Base-by-base conservation (phyloP, 2,113 vertebrate genomes). In the Cyprinodon variegatus region DNA sequence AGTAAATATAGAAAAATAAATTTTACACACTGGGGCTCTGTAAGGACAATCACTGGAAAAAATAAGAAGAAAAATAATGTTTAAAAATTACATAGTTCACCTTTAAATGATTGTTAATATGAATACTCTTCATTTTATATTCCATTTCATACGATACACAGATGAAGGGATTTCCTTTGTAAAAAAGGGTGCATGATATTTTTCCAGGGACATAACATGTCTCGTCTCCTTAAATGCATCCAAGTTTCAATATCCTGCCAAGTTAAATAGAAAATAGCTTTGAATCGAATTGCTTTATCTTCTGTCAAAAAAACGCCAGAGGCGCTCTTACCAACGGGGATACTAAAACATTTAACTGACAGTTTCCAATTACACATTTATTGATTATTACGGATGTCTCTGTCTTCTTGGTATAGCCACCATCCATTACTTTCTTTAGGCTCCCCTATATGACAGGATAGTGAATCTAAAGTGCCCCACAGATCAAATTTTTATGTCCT, bases 361-460 rank as follows among this genome's bases (percentile, higher is more conserved):
- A 79, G 83, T 76, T 78, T 81, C 83, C 83, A 87, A 89, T 86
- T 89, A 88, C 68, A 73, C 74, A 70, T 40, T 45, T 83, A 89
- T 83, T 88, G 85, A 92, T 92, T 87, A 84, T 66, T 81, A 80
- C 71, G 64, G 43, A 71, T 74, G 72, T 81, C 61, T 76, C 70
- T 59, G 74, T 69, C 48, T 17, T 59, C 37, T 48, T 20, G 46
- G n/a, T 66, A 48, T 61, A 82, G 41, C 70, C 57, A 63, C 79
- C 63, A 71, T 78, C 48, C 59, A 4, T 57, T 65, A 65, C 65
- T 84, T 61, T 68, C 50, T 82, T 59, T 29, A 50, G 50, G 66
- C 59, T 67, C 43, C 41, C 43, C 38, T 12, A 65, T 74, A 86
- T 83, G 83, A 86, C 86, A 85, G 83, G 86, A 89, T 68, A 85